phyloP scores from a whole-genome alignment of 2,113 vertebrate genomes.

The Phocoena phocoena region DNA sequence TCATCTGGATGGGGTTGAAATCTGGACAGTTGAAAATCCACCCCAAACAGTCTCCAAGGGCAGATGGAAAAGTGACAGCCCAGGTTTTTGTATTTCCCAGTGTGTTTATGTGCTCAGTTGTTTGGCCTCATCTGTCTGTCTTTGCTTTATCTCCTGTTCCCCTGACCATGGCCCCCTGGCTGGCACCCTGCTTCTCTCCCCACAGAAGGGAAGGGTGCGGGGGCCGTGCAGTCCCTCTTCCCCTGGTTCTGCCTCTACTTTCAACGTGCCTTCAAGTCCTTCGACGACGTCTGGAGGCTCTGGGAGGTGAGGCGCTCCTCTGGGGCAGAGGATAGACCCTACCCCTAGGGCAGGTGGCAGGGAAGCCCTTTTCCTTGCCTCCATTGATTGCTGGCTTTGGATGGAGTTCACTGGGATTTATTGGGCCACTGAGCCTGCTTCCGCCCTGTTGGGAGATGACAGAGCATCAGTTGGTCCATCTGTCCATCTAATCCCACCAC shows the following conservation, averaged over 20 bases:
- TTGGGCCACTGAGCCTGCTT: neutral
- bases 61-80: neutral
- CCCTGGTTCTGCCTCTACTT: constrained; percentile 78
- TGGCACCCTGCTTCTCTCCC: neutral
- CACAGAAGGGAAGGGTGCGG: constrained; percentile 57
- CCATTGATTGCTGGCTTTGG: neutral
- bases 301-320: constrained; percentile 55
- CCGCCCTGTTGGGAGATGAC: neutral
- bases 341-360: fast-evolving
- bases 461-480: neutral
- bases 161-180: neutral
- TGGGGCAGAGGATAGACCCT: neutral
- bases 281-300: constrained; percentile 64
- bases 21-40: neutral
- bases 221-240: constrained; percentile 60
- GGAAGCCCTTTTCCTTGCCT: neutral
- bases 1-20: neutral
- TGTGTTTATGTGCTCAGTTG: fast-evolving
- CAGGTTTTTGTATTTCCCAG: neutral
- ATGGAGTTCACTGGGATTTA: neutral
- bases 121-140: fast-evolving
- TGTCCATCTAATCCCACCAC: neutral
- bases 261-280: constrained; percentile 74
- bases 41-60: neutral
- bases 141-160: neutral